Percentiles rank a stretch among this genome's conserved stretches.
These are phyloP conservation scores for Busseola fusca DNA, from an alignment of 2,888 invertebrate genomes.

Conservation along the genomic window DNA sequence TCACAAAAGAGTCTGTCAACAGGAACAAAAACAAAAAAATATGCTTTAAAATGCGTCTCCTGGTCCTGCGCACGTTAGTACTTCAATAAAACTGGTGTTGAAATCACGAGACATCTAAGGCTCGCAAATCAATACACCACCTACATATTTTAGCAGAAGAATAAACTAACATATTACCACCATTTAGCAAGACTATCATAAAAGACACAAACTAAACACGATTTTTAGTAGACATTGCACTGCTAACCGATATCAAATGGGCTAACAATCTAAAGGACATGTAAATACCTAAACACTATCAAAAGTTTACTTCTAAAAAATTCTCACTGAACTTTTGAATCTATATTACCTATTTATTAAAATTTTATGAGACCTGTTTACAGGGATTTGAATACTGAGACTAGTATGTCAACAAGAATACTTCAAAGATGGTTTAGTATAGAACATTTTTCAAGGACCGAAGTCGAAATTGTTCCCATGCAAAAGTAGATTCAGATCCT, in stretches of 20 bases:
- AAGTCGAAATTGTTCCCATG: slow-evolving; percentile 46
- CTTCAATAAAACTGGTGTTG: background rate
- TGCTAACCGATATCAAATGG: slow-evolving; percentile 31
- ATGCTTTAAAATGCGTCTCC: background rate
- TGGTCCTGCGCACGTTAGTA: background rate
- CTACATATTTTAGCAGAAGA: background rate
- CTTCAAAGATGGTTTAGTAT: slow-evolving; percentile 12
- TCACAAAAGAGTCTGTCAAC: background rate
- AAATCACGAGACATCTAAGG: background rate
- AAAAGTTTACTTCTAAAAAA: slow-evolving; percentile 57
- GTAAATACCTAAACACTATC: slow-evolving; percentile 54
- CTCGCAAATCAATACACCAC: background rate
- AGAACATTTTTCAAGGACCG: slow-evolving; percentile 19
- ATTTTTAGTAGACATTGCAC: slow-evolving; percentile 34
- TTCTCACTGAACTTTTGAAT: slow-evolving; percentile 56
- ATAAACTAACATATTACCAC: slow-evolving; percentile 24
- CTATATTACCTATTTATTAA: slow-evolving; percentile 20
- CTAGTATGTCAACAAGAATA: slow-evolving; percentile 23
- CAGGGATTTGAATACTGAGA: slow-evolving; percentile 21
- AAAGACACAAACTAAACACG: slow-evolving; percentile 31
- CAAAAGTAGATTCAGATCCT: slow-evolving; percentile 15
- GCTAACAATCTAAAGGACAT: slow-evolving; percentile 44
- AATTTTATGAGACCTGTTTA: slow-evolving; percentile 6
- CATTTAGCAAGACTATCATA: slow-evolving; percentile 11
- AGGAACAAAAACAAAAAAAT: background rate